These are phyloP conservation scores for Sarotherodon lohbergeri DNA, from an alignment of 2,113 vertebrate species.

Conservation along the genomic window DNA sequence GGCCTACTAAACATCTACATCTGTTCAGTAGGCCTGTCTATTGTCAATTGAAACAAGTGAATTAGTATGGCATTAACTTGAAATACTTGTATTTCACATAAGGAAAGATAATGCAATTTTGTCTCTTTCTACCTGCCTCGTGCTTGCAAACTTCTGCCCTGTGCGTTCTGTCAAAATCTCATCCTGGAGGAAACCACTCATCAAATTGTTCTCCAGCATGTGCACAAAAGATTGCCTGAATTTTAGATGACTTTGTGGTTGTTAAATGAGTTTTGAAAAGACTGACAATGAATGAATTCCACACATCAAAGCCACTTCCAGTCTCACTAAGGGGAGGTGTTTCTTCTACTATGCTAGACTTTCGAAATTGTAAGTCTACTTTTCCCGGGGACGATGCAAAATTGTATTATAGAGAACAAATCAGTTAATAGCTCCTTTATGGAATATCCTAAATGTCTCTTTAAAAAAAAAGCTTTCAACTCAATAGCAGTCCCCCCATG, in stretches of 20 bases:
- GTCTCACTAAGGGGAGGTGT: not conserved
- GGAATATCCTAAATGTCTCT: slow-evolving; percentile 33
- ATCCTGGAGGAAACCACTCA: not conserved
- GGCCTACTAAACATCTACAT: no score
- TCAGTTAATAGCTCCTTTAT: slow-evolving; percentile 55
- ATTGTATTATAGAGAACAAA: slow-evolving; percentile 39
- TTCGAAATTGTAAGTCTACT: not conserved
- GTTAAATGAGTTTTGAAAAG: slow-evolving; percentile 30
- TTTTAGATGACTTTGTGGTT: slow-evolving; percentile 16
- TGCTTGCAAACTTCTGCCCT: not conserved
- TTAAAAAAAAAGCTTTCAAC: slow-evolving; percentile 48
- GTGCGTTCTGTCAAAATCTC: slow-evolving; percentile 1
- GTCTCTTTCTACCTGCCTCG: not conserved
- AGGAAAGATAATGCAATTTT: not conserved
- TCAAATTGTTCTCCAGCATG: not conserved
- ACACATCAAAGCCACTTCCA: not conserved
- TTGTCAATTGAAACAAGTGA: not conserved
- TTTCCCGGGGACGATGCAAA: slow-evolving; percentile 11
- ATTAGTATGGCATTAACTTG: not conserved
- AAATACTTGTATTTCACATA: not conserved
- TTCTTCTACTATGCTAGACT: not conserved
- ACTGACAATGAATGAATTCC: slow-evolving; percentile 6
- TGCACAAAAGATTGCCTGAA: slow-evolving; percentile 5
- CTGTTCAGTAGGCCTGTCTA: not conserved
- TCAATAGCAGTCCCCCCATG: slow-evolving; percentile 31